Percentiles rank a stretch among this genome's conserved stretches.
Conservation (phyloP, 2,797 vertebrate genomes). For the Vireo griseus region DNA sequence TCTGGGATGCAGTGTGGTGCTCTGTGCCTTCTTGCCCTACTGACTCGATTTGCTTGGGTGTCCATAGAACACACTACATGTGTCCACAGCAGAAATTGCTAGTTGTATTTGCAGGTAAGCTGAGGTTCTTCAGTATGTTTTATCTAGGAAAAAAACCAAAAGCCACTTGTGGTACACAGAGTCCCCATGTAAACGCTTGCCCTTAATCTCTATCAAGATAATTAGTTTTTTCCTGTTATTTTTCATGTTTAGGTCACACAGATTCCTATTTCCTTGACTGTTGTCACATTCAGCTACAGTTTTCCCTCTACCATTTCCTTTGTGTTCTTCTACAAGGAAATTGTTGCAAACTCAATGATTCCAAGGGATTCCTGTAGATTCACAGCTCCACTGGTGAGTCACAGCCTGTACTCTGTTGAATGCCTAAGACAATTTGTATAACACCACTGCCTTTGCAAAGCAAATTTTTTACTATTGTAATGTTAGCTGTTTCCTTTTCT, state of each 20-base stretch:
- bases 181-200: fast-evolving
- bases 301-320: background rate
- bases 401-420: background rate
- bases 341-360: background rate
- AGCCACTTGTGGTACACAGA: fast-evolving
- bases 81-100: background rate
- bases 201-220: background rate
- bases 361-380: background rate
- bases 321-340: background rate
- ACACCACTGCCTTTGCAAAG: background rate
- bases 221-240: background rate
- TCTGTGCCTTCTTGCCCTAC: background rate
- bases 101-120: background rate
- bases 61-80: background rate
- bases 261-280: background rate
- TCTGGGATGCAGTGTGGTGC: background rate
- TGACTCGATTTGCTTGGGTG: background rate
- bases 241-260: background rate
- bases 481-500: background rate
- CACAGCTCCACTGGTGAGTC: background rate
- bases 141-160: background rate
- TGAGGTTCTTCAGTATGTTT: background rate
- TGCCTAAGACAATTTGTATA: background rate
- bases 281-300: background rate
- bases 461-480: fast-evolving